Conservation (phyloP, 2,113 vertebrate genomes). For the Channa argus region DNA sequence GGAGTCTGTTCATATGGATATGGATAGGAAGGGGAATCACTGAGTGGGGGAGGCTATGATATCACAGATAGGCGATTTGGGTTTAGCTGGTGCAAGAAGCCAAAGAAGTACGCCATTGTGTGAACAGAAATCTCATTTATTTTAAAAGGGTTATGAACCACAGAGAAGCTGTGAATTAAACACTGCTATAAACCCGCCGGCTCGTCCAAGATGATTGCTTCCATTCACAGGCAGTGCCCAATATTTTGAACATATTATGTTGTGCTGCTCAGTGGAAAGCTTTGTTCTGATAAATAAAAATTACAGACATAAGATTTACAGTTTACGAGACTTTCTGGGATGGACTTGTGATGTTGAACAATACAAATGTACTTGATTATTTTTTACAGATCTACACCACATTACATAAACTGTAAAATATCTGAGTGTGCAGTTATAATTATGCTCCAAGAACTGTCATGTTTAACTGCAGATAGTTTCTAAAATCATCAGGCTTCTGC, state of each 20-base stretch:
- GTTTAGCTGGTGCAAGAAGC: conserved; percentile 18
- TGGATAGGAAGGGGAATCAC: conserved; percentile 13
- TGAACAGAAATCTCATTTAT: conserved; percentile 43
- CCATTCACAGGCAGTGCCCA: conserved; percentile 18
- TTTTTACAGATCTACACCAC: background rate
- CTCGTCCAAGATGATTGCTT: conserved; percentile 34
- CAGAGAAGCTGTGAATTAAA: conserved; percentile 39
- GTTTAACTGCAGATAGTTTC: conserved; percentile 44
- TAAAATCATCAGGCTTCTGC: conserved; percentile 28
- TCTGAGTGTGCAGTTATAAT: conserved; percentile 20
- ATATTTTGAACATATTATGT: background rate
- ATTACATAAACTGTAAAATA: conserved; percentile 3
- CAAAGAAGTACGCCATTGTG: background rate
- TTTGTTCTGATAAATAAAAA: conserved; percentile 11
- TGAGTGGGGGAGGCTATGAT: conserved; percentile 6
- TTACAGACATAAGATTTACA: conserved; percentile 8
- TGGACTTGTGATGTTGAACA: conserved; percentile 1
- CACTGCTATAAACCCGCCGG: conserved; percentile 22
- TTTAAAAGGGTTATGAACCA: conserved; percentile 57
- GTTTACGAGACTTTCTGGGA: background rate
- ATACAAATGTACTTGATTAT: conserved; percentile 11
- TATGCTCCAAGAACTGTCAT: conserved; percentile 13
- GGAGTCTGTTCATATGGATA: conserved; percentile 61
- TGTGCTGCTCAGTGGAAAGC: conserved; percentile 1
- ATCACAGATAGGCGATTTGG: conserved; percentile 38